Evolutionary conservation across 2,888 invertebrate species (phyloP).

Genomic region (Orthosia gracilis): DNA sequence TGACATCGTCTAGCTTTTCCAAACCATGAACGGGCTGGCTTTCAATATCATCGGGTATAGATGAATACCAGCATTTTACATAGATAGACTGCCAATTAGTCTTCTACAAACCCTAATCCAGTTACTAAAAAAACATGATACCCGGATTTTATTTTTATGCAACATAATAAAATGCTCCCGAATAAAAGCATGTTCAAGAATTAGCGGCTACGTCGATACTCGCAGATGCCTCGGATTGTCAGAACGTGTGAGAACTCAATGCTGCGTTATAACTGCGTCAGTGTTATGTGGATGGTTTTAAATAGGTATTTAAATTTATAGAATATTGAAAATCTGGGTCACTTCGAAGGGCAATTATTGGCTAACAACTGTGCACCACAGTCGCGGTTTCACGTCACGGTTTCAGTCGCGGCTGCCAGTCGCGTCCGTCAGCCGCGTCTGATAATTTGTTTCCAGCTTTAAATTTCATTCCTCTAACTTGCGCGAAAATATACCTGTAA

Average conservation of each 20-base stretch:
- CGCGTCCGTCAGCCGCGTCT: too few species aligned
- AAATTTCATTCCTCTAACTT: too few species aligned
- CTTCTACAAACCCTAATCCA: not conserved
- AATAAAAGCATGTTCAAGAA: not conserved
- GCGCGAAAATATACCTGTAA: too few species aligned
- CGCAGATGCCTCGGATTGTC: not conserved
- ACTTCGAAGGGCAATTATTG: too few species aligned
- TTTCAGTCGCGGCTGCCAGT: too few species aligned
- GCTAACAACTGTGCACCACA: too few species aligned
- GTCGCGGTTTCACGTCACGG: too few species aligned
- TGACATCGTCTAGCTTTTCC: not conserved
- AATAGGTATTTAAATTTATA: not conserved
- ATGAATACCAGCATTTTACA: too few species aligned
- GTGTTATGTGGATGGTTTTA: constrained; percentile 2
- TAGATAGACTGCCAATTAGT: too few species aligned
- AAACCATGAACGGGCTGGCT: too few species aligned
- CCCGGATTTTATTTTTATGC: not conserved
- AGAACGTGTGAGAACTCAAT: constrained; percentile 9
- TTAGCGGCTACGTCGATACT: not conserved
- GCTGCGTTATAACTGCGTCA: constrained; percentile 25
- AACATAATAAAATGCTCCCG: not conserved
- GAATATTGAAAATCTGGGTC: constrained; percentile 5
- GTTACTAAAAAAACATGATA: not conserved
- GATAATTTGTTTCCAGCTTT: too few species aligned
- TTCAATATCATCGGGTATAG: too few species aligned